Percentiles rank a stretch among this genome's conserved stretches.
These are phyloP conservation scores for Chaetura pelagica DNA, from an alignment of 2,113 vertebrate species.

Conservation along the genomic window DNA sequence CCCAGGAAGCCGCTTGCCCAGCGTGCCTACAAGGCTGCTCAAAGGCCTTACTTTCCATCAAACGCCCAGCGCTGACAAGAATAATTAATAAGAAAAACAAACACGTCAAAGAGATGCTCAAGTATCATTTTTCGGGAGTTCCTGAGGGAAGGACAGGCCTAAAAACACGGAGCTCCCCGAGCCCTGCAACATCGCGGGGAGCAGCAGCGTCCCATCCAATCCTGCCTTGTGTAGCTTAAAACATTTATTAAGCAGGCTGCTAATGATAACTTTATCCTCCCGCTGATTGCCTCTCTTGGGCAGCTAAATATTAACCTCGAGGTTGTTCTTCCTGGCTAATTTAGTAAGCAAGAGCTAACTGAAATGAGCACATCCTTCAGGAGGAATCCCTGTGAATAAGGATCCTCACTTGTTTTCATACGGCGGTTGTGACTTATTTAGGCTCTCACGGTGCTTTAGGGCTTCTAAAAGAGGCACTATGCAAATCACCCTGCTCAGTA, in stretches of 20 bases:
- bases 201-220: neutral
- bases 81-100: neutral
- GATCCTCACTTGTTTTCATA: neutral
- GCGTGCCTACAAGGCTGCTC: accelerated
- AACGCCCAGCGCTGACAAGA: accelerated
- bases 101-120: accelerated
- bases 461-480: neutral
- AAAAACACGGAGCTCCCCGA: neutral
- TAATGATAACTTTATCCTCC: constrained; percentile 35
- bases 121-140: accelerated
- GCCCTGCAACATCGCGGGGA: accelerated
- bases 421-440: neutral
- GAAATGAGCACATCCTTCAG: constrained; percentile 8
- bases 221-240: neutral
- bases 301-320: constrained; percentile 11
- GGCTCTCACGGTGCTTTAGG: neutral
- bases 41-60: neutral
- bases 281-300: constrained; percentile 8
- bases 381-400: neutral
- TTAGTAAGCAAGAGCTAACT: constrained; percentile 1
- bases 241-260: neutral
- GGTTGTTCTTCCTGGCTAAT: constrained; percentile 29
- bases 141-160: neutral
- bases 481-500: neutral
- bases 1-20: neutral